Percentiles rank a stretch among this genome's conserved stretches.
These are phyloP conservation scores for Mustela lutreola DNA, from an alignment of 2,113 vertebrate genomes.

Conservation along the genomic window DNA sequence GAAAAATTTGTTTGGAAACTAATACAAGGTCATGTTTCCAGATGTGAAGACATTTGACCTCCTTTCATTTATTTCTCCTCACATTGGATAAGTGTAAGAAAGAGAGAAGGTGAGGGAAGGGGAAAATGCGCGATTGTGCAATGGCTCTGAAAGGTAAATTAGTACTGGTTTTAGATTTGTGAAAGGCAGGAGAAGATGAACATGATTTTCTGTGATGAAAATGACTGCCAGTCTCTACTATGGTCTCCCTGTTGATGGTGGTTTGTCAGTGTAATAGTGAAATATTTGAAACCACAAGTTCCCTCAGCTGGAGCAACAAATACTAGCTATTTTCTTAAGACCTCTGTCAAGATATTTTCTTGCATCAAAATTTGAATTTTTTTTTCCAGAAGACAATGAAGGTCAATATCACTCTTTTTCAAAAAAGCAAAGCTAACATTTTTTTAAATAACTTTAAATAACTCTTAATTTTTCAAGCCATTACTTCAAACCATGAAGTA, in stretches of 20 bases:
- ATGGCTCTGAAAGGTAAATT: background rate
- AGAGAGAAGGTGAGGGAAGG: background rate
- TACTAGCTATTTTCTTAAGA: background rate
- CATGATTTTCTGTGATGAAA: background rate
- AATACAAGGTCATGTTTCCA: background rate
- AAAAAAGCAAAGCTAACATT: background rate
- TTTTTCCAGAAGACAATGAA: background rate
- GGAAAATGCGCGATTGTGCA: background rate
- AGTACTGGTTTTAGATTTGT: no score
- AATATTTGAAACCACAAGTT: background rate
- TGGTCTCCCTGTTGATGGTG: background rate
- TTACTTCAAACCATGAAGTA: background rate
- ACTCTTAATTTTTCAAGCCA: conserved; percentile 9
- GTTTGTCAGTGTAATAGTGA: background rate
- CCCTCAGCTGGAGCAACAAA: background rate
- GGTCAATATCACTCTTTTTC: background rate
- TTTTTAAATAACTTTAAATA: background rate
- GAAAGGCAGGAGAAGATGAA: background rate
- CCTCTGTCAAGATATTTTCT: background rate
- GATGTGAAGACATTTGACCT: background rate
- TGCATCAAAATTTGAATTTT: conserved; percentile 15
- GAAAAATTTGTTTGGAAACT: background rate
- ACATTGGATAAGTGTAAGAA: background rate
- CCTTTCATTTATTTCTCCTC: background rate
- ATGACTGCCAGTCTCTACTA: background rate